These are phyloP conservation scores for Triplophysa yarkandensis DNA, from an alignment of 2,797 vertebrate genomes.

Conservation along the genomic window DNA sequence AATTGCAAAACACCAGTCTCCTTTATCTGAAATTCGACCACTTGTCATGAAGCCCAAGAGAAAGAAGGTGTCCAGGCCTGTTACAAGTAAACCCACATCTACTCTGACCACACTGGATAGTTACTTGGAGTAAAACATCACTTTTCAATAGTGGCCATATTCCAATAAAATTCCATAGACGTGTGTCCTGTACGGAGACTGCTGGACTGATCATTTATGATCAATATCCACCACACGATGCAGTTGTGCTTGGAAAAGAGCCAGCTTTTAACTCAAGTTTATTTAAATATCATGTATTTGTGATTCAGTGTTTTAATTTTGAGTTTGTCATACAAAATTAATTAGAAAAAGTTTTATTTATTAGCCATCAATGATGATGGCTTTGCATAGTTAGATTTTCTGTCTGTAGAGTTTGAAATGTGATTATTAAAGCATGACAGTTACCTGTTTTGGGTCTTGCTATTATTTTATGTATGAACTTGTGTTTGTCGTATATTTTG, in stretches of 20 bases:
- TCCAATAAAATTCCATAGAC: not conserved
- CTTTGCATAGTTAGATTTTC: not conserved
- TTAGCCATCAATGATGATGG: not conserved
- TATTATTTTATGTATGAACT: not conserved
- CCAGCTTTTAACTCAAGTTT: not conserved
- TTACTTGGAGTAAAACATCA: slow-evolving; percentile 78
- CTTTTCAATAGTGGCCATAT: not conserved
- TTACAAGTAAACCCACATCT: slow-evolving; percentile 55
- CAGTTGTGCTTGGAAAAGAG: not conserved
- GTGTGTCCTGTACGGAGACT: not conserved
- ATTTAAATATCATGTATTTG: slow-evolving; percentile 5
- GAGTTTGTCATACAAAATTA: not conserved
- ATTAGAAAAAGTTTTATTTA: slow-evolving; percentile 3
- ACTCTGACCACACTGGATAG: slow-evolving; percentile 79
- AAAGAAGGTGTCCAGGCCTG: slow-evolving; percentile 78
- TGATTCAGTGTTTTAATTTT: not conserved
- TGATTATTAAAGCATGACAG: not conserved
- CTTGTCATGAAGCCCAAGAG: slow-evolving; percentile 79
- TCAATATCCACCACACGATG: not conserved
- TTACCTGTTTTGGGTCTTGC: not conserved
- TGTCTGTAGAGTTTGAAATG: not conserved
- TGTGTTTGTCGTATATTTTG: too few species aligned
- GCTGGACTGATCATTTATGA: not conserved
- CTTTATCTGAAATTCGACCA: slow-evolving; percentile 79
- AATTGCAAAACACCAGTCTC: slow-evolving; percentile 75